Percentiles rank a stretch among this genome's conserved stretches.
These are phyloP conservation scores for Percopsis transmontana DNA, from an alignment of 2,113 vertebrate species.

Conservation along the genomic window DNA sequence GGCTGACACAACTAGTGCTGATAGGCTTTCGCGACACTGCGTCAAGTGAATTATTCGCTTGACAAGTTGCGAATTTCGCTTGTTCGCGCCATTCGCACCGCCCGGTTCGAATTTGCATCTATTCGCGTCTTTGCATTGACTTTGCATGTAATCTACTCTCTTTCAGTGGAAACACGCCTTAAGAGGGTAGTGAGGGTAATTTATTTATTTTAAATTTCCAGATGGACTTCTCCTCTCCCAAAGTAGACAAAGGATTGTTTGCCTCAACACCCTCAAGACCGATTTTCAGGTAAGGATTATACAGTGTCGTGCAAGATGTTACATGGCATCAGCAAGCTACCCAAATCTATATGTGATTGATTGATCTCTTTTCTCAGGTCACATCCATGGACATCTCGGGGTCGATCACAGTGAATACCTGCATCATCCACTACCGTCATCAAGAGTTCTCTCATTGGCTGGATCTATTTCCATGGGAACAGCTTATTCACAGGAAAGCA, in stretches of 20 bases:
- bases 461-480: slow-evolving; percentile 84
- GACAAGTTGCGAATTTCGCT: no score
- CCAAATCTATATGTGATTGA: neutral
- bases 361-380: slow-evolving; percentile 74
- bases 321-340: neutral
- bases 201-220: slow-evolving; percentile 51
- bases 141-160: no score
- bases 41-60: no score
- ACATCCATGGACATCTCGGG: slow-evolving; percentile 88
- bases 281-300: slow-evolving; percentile 80
- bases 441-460: slow-evolving; percentile 96
- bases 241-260: slow-evolving; percentile 94
- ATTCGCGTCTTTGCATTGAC: no score
- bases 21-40: no score
- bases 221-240: slow-evolving; percentile 96
- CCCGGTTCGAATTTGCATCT: no score
- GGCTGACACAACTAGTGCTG: no score
- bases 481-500: slow-evolving; percentile 68
- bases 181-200: slow-evolving; percentile 25
- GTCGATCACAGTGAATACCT: slow-evolving; percentile 87
- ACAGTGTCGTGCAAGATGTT: neutral
- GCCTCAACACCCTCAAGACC: slow-evolving; percentile 88
- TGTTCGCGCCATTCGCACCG: no score
- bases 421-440: slow-evolving; percentile 96
- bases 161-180: no score